phyloP scores from a whole-genome alignment of 2,797 vertebrate species.

The Hoplostethus atlanticus region DNA sequence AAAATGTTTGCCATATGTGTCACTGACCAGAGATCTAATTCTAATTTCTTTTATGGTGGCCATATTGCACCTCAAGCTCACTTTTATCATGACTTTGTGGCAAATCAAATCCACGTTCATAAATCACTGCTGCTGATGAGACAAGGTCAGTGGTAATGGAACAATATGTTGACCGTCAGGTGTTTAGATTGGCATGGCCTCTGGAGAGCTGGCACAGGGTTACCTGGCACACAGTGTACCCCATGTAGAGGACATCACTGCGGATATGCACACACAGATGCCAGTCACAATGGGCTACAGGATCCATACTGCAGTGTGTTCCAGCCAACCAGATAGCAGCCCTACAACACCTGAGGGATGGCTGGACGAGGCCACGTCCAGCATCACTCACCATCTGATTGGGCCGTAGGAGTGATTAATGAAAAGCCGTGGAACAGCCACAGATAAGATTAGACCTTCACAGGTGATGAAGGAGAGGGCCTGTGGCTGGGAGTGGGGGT shows the following conservation, averaged over 20 bases:
- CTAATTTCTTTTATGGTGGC: background rate
- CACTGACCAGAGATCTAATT: conserved; percentile 19
- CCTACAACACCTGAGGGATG: conserved; percentile 57
- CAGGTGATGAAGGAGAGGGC: conserved; percentile 78
- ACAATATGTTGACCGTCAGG: conserved; percentile 31
- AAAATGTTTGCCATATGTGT: conserved; percentile 29
- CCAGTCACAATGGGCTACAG: conserved; percentile 9
- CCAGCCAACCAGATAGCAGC: conserved; percentile 26
- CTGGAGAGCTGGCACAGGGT: conserved; percentile 35
- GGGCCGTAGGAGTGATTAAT: conserved; percentile 80
- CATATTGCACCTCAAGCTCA: conserved; percentile 17
- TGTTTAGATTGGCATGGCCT: conserved; percentile 1
- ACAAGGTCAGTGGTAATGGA: conserved; percentile 30
- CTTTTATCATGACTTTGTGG: background rate
- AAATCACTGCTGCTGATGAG: conserved; percentile 18
- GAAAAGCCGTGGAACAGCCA: conserved; percentile 71
- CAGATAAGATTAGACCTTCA: conserved; percentile 83
- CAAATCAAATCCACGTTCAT: conserved; percentile 22
- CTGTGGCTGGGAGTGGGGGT: conserved; percentile 27
- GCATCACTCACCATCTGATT: conserved; percentile 79
- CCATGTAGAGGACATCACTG: conserved; percentile 9
- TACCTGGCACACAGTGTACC: conserved; percentile 2
- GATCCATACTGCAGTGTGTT: conserved; percentile 34
- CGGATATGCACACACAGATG: conserved; percentile 32
- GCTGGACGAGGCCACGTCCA: conserved; percentile 72